phyloP scores from a whole-genome alignment of 2,113 vertebrate genomes.

The Nerophis ophidion region DNA sequence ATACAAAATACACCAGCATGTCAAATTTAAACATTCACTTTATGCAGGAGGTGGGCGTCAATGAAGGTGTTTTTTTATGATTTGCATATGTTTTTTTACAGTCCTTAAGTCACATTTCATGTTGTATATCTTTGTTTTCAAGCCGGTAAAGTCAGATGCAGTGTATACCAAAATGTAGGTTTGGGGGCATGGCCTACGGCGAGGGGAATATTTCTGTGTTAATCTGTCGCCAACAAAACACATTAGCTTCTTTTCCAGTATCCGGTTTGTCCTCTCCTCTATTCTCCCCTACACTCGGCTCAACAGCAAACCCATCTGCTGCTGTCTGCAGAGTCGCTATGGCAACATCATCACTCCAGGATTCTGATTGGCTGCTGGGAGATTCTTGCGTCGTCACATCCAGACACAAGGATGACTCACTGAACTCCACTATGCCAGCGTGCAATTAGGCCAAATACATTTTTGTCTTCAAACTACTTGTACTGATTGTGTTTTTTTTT shows the following conservation, averaged over 20 bases:
- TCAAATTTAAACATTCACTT: too few species aligned
- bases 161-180: too few species aligned
- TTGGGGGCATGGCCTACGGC: too few species aligned
- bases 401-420: slow-evolving; percentile 55
- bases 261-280: slow-evolving; percentile 7
- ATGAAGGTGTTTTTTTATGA: too few species aligned
- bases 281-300: slow-evolving; percentile 11
- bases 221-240: too few species aligned
- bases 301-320: slow-evolving; percentile 55
- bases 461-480: neutral
- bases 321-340: slow-evolving; percentile 59
- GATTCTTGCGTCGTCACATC: slow-evolving; percentile 48
- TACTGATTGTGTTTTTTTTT: neutral
- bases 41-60: too few species aligned
- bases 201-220: too few species aligned
- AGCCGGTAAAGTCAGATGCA: too few species aligned
- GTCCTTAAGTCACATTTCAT: too few species aligned
- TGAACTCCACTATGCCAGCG: slow-evolving; percentile 5
- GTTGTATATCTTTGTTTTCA: too few species aligned
- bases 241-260: neutral
- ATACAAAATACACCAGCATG: too few species aligned
- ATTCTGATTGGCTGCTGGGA: slow-evolving; percentile 49
- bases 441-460: slow-evolving; percentile 3
- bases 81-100: too few species aligned
- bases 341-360: slow-evolving; percentile 43